Conservation (phyloP, 2,797 vertebrate species). For the Artibeus lituratus region DNA sequence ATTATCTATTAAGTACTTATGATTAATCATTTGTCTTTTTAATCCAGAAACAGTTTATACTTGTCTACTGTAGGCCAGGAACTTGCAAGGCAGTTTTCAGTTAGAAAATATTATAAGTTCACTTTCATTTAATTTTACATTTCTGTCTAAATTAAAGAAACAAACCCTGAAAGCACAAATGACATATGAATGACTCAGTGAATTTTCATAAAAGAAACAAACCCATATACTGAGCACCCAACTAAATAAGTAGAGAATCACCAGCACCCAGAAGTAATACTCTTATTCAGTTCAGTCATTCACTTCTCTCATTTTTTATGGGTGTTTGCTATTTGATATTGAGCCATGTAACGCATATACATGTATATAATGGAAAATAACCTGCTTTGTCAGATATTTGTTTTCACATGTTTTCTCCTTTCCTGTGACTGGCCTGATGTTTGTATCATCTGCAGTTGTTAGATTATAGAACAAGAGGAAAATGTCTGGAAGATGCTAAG, state of each 20-base stretch:
- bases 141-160: neutral
- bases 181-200: neutral
- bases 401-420: neutral
- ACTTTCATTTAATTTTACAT: neutral
- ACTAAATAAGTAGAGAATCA: neutral
- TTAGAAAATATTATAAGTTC: neutral
- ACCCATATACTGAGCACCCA: neutral
- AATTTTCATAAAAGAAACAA: neutral
- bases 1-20: neutral
- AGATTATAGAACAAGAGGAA: neutral
- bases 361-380: neutral
- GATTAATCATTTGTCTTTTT: neutral
- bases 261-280: neutral
- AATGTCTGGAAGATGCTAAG: neutral
- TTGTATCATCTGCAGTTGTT: neutral
- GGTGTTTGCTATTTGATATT: neutral
- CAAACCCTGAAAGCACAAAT: neutral
- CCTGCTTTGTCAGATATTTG: neutral
- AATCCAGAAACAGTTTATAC: neutral
- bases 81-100: neutral
- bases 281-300: neutral
- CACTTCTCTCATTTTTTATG: neutral
- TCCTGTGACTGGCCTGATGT: neutral
- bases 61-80: neutral
- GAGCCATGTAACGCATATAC: neutral